Base-by-base conservation (phyloP, 2,113 vertebrate species). In the Neolamprologus devosi region DNA sequence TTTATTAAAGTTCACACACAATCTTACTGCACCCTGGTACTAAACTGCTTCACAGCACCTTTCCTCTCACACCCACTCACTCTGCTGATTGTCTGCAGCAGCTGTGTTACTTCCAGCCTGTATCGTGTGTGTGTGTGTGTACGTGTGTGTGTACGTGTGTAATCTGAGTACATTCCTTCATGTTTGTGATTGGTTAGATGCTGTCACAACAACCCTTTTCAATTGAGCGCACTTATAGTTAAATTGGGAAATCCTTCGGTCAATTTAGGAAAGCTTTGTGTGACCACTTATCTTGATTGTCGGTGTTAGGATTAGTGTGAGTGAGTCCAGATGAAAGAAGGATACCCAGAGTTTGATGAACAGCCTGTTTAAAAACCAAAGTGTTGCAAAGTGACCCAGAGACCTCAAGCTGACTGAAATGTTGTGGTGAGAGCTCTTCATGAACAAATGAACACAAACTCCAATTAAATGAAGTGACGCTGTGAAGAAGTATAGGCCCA, bases 1-100 rank as follows among this genome's bases (percentile, higher is more conserved):
- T 40, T 14, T 68, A 7, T 37, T 68, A 21, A 37, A 68, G 33
- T 37, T 1, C 0, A 0, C 63, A 37, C 63, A 68, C 33, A 37
- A 37, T 21, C 10, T 37, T 2, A 68, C 19, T 0, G 0, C 10
- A n/a, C 19, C 7, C 10, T 65, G 19, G 33, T 37, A 37, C 10
- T 37, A 37, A 68, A 68, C 60, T 68, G 33, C 60, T 37, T 68
- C 0, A 68, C 19, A 2, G 63, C 11, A 21, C 33, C 35, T 40
- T 21, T 68, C 63, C 63, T 68, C 63, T 68, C 63, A 40, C 63
- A 68, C 11, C 10, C 33, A 40, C 63, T 68, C 63, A 68, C 63
- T 37, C 63, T 40, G 11, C 33, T 5, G 17, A 35, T 65, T 65
- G 60, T 65, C 60, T 65, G 60, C 60, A 65, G 60, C 60, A 65